Evolutionary conservation across 2,113 vertebrate genomes (phyloP), one percentile per base, ranked within the genome.

Genomic region (Camelus bactrianus): DNA sequence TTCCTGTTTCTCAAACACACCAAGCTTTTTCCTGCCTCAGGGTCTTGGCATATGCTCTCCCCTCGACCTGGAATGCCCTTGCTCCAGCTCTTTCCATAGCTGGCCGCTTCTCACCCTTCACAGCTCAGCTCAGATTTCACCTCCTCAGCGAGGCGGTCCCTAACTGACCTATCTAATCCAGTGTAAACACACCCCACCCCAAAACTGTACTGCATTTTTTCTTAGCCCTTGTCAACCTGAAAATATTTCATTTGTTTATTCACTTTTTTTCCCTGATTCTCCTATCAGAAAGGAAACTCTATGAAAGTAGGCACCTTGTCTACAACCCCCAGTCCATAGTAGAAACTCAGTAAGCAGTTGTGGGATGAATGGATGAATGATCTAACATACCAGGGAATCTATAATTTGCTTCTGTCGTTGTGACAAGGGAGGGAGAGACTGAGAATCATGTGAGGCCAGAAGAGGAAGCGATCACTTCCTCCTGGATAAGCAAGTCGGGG

Each of bases 71-170:
- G 64, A 69, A 79, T 60, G 91, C 42, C 95, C 97, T 93, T 91
- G 72, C 84, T 76, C 70, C 24, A 69, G 64, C 72, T 82, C 76
- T 92, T 72, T 84, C 56, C 81, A 67, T 70, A 56, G 38, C 54
- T 89, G 35, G 56, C 46, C 90, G 60, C 86, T 88, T 75, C 83
- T 80, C 42, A 26, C 54, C 80, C 69, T 89, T 91, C 89, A 82
- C 8, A 30, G n/a, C 89, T 83, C 67, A 84, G 56, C 82, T 97
- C 94, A 69, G 17, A 96, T 96, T 94, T 89, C 96, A 86, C 91
- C 56, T 96, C 67, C 89, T 94, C 95, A 83, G 73, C 19, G 11
- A 96, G 56, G 48, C 89, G 3, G 7, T 69, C 94, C 92, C 69
- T 56, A 62, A 82, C 67, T 77, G 93, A 58, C 91, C 82, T 79